Base-by-base conservation (phyloP, 2,797 vertebrate genomes). In the Halcyon chelicuti region DNA sequence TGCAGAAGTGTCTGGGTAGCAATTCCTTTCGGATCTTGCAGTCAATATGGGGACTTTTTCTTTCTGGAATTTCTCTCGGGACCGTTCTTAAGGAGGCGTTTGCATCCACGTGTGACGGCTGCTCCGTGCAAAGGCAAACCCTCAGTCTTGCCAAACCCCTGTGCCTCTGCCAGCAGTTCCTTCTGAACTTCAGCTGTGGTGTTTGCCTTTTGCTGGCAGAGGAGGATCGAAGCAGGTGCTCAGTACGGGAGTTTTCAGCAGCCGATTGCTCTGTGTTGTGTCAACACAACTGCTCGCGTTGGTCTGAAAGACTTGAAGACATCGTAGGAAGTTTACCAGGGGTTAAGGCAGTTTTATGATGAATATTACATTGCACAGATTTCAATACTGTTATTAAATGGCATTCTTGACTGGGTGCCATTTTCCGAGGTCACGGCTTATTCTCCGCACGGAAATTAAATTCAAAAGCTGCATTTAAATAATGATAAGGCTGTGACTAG, bases 381-480 rank as follows among this genome's bases (percentile, higher is more conserved):
- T 94, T 95, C 94, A 86, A 2, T 86, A 16, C 67, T 83, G 63
- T 96, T 97, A 96, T 96, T 96, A 97, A 96, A 96, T 85, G 90
- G 62, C 81, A 86, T 92, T 74, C 92, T 76, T 73, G 95, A 90
- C 62, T 39, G 13, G 18, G 31, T 88, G 93, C 91, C 91, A 93
- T 92, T 83, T 90, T 61, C 86, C 17, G 7, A 92, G 85, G 88
- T 89, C 86, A 14, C 4, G 52, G 51, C 68, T 73, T 60, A 25
- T 65, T 95, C 93, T 54, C 92, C 2, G 2, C 28, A 35, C 63
- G 93, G 93, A 95, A 96, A 96, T 90, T 89, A 95, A 90, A 85
- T 94, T 76, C 65, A 31, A 77, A 93, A 75, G 9, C 67, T 84
- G 76, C 81, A 96, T 94, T 89, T 52, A 49, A 93, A 95, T 95